Conservation (phyloP, 2,113 vertebrate species). For the Datnioides undecimradiatus region DNA sequence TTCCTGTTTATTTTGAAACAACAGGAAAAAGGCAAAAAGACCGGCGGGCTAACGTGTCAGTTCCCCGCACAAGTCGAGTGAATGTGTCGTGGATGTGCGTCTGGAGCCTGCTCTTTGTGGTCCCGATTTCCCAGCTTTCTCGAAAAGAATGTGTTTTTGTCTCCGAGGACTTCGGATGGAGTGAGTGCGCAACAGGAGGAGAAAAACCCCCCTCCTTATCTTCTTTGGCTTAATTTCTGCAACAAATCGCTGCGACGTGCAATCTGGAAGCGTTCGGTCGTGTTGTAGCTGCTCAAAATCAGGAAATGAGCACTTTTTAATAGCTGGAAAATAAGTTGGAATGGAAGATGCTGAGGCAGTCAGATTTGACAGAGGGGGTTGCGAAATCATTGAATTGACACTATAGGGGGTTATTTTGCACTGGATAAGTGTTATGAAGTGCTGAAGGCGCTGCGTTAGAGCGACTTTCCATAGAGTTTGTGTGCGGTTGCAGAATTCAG, state of each 20-base stretch:
- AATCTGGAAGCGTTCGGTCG: background rate
- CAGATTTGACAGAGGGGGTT: constrained; percentile 73
- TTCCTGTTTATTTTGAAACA: background rate
- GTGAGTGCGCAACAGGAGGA: constrained; percentile 77
- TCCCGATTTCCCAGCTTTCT: constrained; percentile 52
- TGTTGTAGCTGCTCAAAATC: constrained; percentile 41
- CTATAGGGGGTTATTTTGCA: constrained; percentile 26
- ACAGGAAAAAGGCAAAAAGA: constrained; percentile 2
- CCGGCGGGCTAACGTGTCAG: background rate
- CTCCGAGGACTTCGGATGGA: constrained; percentile 76
- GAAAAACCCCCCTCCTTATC: constrained; percentile 35
- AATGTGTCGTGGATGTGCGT: constrained; percentile 2
- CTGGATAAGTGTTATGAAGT: constrained; percentile 20
- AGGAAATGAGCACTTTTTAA: constrained; percentile 63
- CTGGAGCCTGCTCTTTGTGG: constrained; percentile 49
- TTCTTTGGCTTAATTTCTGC: constrained; percentile 10
- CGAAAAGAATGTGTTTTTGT: constrained; percentile 77
- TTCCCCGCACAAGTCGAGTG: background rate
- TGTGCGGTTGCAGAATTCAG: constrained; percentile 59
- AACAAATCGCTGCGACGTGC: background rate
- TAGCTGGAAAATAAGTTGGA: constrained; percentile 56
- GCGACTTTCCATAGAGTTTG: constrained; percentile 45
- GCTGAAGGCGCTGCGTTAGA: background rate
- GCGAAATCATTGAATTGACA: constrained; percentile 66
- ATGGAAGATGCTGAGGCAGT: constrained; percentile 78